A percentile compares a stretch with the other conserved stretches of the same genome.
These are phyloP conservation scores for Cremastinae sp. DNA, from an alignment of 2,888 invertebrate species.

Conservation along the genomic window DNA sequence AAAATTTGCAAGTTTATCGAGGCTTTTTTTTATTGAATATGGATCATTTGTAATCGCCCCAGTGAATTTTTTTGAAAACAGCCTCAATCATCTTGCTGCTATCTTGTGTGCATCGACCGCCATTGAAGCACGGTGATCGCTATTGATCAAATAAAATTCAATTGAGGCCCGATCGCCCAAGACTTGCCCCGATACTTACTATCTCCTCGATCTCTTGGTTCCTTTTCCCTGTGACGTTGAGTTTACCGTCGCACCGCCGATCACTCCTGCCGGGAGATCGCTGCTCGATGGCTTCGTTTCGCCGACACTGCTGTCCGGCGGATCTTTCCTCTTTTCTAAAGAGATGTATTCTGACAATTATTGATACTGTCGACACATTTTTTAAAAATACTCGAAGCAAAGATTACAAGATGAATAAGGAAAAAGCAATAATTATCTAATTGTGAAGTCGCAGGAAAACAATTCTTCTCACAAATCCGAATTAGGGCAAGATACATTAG, in stretches of 20 bases:
- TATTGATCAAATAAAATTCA: slow-evolving; percentile 52
- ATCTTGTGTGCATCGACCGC: slow-evolving; percentile 56
- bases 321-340: slow-evolving; percentile 91
- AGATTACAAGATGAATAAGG: no score
- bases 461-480: no score
- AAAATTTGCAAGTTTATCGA: slow-evolving; percentile 45
- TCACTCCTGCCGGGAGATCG: slow-evolving; percentile 81
- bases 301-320: slow-evolving; percentile 85
- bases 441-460: not conserved
- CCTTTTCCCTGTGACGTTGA: slow-evolving; percentile 82
- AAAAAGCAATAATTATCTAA: not conserved
- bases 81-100: slow-evolving; percentile 31
- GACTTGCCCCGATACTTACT: slow-evolving; percentile 84
- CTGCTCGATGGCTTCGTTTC: slow-evolving; percentile 84
- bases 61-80: not conserved
- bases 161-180: slow-evolving; percentile 17
- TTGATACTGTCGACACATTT: slow-evolving; percentile 67
- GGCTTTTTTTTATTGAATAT: not conserved
- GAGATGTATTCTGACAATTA: slow-evolving; percentile 79
- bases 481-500: slow-evolving; percentile 1
- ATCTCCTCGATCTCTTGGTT: slow-evolving; percentile 88
- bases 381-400: not conserved
- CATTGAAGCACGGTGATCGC: slow-evolving; percentile 54
- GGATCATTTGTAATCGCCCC: not conserved
- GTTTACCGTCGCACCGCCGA: slow-evolving; percentile 83